Base-by-base conservation (phyloP, 2,113 vertebrate genomes). In the Pycnonotus jocosus region DNA sequence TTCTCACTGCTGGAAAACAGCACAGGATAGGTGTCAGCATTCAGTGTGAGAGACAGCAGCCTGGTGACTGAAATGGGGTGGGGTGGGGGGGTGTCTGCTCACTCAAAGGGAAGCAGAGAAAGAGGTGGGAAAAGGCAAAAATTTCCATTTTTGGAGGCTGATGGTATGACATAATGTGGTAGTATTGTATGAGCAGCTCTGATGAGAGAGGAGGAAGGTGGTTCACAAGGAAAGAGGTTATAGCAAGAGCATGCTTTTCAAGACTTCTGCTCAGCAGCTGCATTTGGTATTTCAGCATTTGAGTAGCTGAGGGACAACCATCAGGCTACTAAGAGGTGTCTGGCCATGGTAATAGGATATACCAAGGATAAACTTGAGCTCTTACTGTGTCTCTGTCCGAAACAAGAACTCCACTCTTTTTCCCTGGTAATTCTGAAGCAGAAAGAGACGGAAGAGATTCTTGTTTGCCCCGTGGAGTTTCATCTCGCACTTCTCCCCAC, bases 391-490 rank as follows among this genome's bases (percentile, higher is more conserved):
- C 85, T 99, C 99, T 7, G 99, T 99, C 53, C 99, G 95, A 68
- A 99, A 98, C 82, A 99, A 97, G 93, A 99, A 98, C 73, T 98
- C 96, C 30, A 97, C 98, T 61, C 96, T 97, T 77, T 94, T 93
- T 30, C 97, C 97, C 58, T 97, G 97, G 7, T 95, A 50, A n/a
- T 97, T 98, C 50, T 97, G 97, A 78, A 92, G 86, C 64, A 99
- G 97, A 95, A 99, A 98, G 84, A 99, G 98, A 22, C 98, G 98
- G 96, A 99, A 99, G 42, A 99, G 91, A 51, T 99, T 99, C 95
- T 99, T 99, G 97, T 99, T 98, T 72, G 98, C 78, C 21, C 99
- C 99, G 7, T 99, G 98, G 4, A 99, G 98, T 95, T 99, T 99
- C 97, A 99, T 97, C 38, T 98, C 98, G 2, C 98, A 99, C 98